A percentile compares a stretch with the other conserved stretches of the same genome.
Conservation (phyloP, 1,140 invertebrate genomes). For the Lordiphosa clarofinis region DNA sequence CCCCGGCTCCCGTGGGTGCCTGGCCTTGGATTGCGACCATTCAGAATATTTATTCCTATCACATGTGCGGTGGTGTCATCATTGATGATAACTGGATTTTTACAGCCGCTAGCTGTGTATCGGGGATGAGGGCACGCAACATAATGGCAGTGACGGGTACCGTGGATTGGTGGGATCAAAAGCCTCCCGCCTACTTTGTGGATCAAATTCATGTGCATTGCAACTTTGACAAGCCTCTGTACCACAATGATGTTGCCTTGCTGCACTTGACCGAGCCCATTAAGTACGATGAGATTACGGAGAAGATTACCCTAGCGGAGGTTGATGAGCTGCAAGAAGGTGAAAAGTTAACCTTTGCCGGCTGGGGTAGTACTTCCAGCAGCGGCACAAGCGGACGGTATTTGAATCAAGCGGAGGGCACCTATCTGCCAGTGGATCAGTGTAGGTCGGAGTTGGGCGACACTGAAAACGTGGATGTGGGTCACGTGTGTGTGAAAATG, state of each 20-base stretch:
- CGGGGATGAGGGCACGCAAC: slow-evolving; percentile 43
- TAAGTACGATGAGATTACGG: slow-evolving; percentile 71
- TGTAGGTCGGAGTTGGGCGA: slow-evolving; percentile 31
- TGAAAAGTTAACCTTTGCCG: slow-evolving; percentile 79
- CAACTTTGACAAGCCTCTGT: slow-evolving; percentile 72
- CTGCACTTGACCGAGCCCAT: slow-evolving; percentile 76
- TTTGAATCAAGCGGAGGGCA: slow-evolving; percentile 46
- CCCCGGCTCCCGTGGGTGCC: slow-evolving; percentile 54
- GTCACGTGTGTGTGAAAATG: slow-evolving; percentile 83
- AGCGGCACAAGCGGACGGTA: slow-evolving; percentile 35
- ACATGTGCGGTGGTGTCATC: slow-evolving; percentile 80
- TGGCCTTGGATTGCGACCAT: slow-evolving; percentile 79
- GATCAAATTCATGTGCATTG: slow-evolving; percentile 57
- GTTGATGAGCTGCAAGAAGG: slow-evolving; percentile 53
- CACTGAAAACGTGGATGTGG: slow-evolving; percentile 52
- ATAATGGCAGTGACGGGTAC: slow-evolving; percentile 46
- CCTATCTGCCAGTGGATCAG: slow-evolving; percentile 33
- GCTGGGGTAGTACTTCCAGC: slow-evolving; percentile 80
- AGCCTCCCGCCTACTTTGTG: slow-evolving; percentile 30
- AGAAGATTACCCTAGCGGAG: slow-evolving; percentile 65
- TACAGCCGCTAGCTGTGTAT: slow-evolving; percentile 80
- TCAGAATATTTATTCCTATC: slow-evolving; percentile 53
- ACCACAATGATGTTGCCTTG: slow-evolving; percentile 81
- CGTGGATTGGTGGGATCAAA: slow-evolving; percentile 29
- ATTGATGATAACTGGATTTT: slow-evolving; percentile 66